Base-by-base conservation (phyloP, 2,113 vertebrate species). In the Scortum barcoo region DNA sequence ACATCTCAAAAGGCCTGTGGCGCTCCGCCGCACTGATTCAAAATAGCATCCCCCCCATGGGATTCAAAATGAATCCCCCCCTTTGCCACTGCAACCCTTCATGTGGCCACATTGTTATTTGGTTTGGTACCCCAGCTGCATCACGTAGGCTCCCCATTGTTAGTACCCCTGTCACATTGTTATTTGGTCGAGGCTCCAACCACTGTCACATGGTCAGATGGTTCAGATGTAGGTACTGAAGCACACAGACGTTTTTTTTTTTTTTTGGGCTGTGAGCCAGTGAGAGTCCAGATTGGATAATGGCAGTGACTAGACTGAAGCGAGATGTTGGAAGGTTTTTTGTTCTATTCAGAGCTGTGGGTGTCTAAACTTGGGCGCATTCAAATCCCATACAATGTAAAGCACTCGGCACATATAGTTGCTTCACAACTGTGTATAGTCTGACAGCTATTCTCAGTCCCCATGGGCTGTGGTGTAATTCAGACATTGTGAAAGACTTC, bases 61-160 rank as follows among this genome's bases (percentile, higher is more conserved):
- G 57, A 33, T 75, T 53, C 54, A 81, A 53, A 26, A 53, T 62
- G 40, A 73, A 67, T 20, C 5, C 1, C 44, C 44, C 66, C 24
- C n/a, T 24, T 66, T 46, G 58, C 78, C 33, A 24, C 87, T 54
- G 10, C 22, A 71, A 1, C 46, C 51, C 46, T 83, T 91, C 66
- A 71, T 87, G 87, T 88, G 78, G 86, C 71, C 65, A 44, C 68
- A 84, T 78, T 81, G 51, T 84, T 76, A 33, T 86, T 86, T 82
- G 79, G 60, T 62, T 83, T 76, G 65, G 73, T 80, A 28, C 72
- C 58, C 65, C 65, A 79, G 80, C 72, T 85, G 79, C n/a, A n/a
- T n/a, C n/a, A n/a, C n/a, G n/a, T n/a, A n/a, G n/a, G n/a, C n/a
- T n/a, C n/a, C n/a, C n/a, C n/a, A n/a, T n/a, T n/a, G n/a, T n/a